phyloP scores from a whole-genome alignment of 2,797 vertebrate genomes.

The Crocidura indochinensis region DNA sequence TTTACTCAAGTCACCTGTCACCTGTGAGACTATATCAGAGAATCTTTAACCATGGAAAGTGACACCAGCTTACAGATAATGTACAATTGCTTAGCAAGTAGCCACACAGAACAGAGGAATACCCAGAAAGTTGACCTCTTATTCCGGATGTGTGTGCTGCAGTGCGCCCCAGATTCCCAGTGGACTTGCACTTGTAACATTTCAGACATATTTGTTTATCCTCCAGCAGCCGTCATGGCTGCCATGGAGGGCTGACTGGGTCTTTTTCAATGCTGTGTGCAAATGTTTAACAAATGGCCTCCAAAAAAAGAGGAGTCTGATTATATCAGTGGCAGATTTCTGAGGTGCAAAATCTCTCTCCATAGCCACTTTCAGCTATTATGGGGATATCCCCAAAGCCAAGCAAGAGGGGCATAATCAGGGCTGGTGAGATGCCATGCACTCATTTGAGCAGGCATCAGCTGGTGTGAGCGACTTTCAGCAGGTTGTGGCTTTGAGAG shows the following conservation, averaged over 20 bases:
- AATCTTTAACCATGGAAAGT: background rate
- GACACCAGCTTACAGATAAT: background rate
- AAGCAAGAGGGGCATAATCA: background rate
- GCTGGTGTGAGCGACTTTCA: background rate
- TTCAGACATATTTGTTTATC: background rate
- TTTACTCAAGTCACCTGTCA: background rate
- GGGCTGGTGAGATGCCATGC: background rate
- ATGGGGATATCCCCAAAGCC: background rate
- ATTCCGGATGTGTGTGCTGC: background rate
- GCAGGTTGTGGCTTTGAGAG: background rate
- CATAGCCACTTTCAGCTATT: background rate
- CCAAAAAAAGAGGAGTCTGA: background rate
- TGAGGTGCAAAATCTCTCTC: background rate
- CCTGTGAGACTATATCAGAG: background rate
- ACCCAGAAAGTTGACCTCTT: too few relatives aligned
- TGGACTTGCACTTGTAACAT: background rate
- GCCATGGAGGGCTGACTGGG: background rate
- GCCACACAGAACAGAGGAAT: background rate
- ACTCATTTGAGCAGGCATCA: background rate
- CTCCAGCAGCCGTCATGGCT: background rate
- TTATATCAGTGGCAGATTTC: constrained; percentile 21
- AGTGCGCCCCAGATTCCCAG: background rate
- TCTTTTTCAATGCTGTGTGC: constrained; percentile 40
- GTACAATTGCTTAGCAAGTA: background rate
- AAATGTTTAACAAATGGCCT: constrained; percentile 31